Evolutionary conservation across 1,140 invertebrate species (phyloP).

Genomic region (Danaus plexippus): DNA sequence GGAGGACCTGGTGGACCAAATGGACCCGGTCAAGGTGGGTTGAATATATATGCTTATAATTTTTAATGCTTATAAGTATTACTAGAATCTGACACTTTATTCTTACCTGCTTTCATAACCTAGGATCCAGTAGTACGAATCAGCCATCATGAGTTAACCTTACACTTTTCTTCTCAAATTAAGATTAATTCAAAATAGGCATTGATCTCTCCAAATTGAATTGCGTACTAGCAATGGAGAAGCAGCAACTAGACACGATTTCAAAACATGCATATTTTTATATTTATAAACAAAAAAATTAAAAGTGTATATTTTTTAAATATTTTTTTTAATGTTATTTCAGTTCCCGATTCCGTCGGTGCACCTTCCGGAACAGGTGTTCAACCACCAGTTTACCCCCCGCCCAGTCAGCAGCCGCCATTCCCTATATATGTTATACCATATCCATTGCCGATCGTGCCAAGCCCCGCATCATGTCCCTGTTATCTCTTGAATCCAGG

Average conservation of each 20-base stretch:
- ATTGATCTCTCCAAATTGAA: too few relatives aligned
- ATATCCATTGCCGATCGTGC: constrained; percentile 71
- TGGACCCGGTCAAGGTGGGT: constrained; percentile 6
- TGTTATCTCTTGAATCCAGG: constrained; percentile 71
- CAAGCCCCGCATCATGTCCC: constrained; percentile 69
- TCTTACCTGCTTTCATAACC: too few relatives aligned
- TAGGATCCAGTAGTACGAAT: too few relatives aligned
- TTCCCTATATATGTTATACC: constrained; percentile 71
- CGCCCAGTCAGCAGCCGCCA: constrained; percentile 48
- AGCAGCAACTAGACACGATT: too few relatives aligned
- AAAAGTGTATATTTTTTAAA: background rate
- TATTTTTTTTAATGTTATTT: constrained; percentile 17
- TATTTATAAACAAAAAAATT: background rate
- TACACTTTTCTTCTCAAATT: too few relatives aligned
- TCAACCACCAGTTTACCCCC: constrained; percentile 55
- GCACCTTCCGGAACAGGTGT: constrained; percentile 60
- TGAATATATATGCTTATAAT: too few relatives aligned
- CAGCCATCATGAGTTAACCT: too few relatives aligned
- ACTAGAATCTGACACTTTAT: too few relatives aligned
- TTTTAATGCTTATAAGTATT: too few relatives aligned
- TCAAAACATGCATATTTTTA: background rate
- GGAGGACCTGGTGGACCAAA: constrained; percentile 19
- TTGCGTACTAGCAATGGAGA: too few relatives aligned
- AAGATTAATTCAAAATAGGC: too few relatives aligned
- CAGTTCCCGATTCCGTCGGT: constrained; percentile 41